A percentile compares a stretch with the other conserved stretches of the same genome.
These are phyloP conservation scores for Chiloscyllium punctatum DNA, from an alignment of 2,797 vertebrate species.

Conservation along the genomic window DNA sequence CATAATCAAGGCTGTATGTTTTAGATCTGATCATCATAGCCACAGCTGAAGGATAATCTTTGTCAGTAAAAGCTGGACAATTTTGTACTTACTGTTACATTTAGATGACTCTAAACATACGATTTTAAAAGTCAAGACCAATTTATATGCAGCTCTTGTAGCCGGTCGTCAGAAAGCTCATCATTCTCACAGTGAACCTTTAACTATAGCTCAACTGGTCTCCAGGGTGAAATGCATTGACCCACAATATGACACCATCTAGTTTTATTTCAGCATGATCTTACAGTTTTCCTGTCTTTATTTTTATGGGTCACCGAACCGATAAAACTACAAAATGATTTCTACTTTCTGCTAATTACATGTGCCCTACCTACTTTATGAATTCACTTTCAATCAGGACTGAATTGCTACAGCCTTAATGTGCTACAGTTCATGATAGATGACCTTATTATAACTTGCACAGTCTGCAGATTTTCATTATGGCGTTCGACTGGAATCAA, in stretches of 20 bases:
- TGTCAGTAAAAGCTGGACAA: background rate
- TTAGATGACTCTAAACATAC: background rate
- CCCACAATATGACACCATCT: slow-evolving; percentile 15
- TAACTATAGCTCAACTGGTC: background rate
- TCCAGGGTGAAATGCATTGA: slow-evolving; percentile 17
- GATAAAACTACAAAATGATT: slow-evolving; percentile 45
- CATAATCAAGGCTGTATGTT: background rate
- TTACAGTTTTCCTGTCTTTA: slow-evolving; percentile 39
- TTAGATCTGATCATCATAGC: background rate
- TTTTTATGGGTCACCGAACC: slow-evolving; percentile 43
- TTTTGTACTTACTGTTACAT: slow-evolving; percentile 7
- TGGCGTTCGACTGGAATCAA: slow-evolving; percentile 41
- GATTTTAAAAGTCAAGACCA: slow-evolving; percentile 21
- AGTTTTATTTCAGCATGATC: slow-evolving; percentile 34
- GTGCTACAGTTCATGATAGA: slow-evolving; percentile 44
- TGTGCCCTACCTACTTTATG: slow-evolving; percentile 41
- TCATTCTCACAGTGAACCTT: slow-evolving; percentile 1
- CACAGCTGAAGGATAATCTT: background rate
- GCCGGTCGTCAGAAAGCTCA: slow-evolving; percentile 1
- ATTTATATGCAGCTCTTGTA: background rate
- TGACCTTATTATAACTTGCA: slow-evolving; percentile 41
- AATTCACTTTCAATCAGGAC: slow-evolving; percentile 45
- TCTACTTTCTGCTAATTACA: slow-evolving; percentile 46
- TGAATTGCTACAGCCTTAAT: slow-evolving; percentile 43
- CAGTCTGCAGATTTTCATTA: slow-evolving; percentile 44